Evolutionary conservation across 2,113 vertebrate species (phyloP), one percentile per base, ranked within the genome.

Genomic region (Alethe castanea): DNA sequence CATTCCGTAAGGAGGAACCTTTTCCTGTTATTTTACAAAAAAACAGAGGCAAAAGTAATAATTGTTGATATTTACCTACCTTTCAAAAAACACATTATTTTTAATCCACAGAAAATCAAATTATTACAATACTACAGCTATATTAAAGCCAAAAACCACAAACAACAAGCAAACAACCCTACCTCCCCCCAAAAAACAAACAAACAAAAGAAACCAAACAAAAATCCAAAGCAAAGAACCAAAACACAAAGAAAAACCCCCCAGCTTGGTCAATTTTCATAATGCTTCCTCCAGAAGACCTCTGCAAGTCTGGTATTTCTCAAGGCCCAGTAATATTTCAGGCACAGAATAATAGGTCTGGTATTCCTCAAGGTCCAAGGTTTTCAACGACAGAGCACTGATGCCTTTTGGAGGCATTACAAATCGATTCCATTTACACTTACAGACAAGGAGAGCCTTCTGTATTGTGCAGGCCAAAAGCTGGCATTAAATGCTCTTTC

Each of bases 11-110:
- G 14, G 23, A 94, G 59, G 54, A 61, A 57, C 40, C 31, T 90
- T 92, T 96, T 92, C 77, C 88, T 96, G 83, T 81, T 89, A 73
- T 91, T 97, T 60, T 50, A 70, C 22, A 81, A 67, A 52, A 52
- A 60, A n/a, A 56, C 0, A 44, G 4, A 6, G 12, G 14, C 44
- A 67, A 83, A 93, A 86, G 52, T 17, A 77, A 9, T 28, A 40
- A 60, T 16, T n/a, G 5, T 13, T 50, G 45, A 24, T 33, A 74
- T 8, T 6, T 19, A 82, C 48, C 3, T 47, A 3, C 8, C 7
- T 81, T 78, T 23, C 31, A 81, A 64, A 48, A 25, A 40, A 0
- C 2, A 2, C 8, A 42, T 19, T 50, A 15, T 31, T 91, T 85
- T 70, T 36, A 80, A 72, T 25, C 24, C 29, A 44, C n/a, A 70